phyloP scores from a whole-genome alignment of 2,113 vertebrate genomes.

The Herpailurus yagouaroundi region DNA sequence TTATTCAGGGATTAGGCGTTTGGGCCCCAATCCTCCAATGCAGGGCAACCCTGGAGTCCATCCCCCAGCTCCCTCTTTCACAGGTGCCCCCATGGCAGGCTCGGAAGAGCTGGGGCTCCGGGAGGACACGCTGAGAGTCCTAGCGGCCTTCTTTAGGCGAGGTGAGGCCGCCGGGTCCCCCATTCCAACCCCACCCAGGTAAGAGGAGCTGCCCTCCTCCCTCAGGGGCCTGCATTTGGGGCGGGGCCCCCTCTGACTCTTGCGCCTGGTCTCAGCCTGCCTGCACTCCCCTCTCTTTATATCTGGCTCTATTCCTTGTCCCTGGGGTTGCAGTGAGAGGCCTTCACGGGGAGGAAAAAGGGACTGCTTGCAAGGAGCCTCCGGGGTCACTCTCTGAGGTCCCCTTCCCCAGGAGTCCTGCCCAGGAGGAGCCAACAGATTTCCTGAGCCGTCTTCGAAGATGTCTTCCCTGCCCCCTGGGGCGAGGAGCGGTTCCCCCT shows the following conservation, averaged over 20 bases:
- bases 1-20: neutral
- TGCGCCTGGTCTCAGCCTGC: neutral
- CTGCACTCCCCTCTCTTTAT: neutral
- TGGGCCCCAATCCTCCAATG: neutral
- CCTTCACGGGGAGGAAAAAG: neutral
- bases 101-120: constrained; percentile 62
- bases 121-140: constrained; percentile 79
- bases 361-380: neutral
- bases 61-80: neutral
- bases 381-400: constrained; percentile 42
- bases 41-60: neutral
- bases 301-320: neutral
- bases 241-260: neutral
- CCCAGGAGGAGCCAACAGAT: constrained; percentile 67
- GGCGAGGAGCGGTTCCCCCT: neutral
- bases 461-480: constrained; percentile 72
- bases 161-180: constrained; percentile 65
- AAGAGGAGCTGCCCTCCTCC: neutral
- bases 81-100: constrained; percentile 75
- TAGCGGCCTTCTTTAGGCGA: constrained; percentile 80
- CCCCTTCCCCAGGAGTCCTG: constrained; percentile 34
- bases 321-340: neutral
- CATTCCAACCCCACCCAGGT: constrained; percentile 66
- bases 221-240: neutral
- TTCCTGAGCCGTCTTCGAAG: constrained; percentile 68